Percentiles rank a stretch among this genome's conserved stretches.
These are phyloP conservation scores for Oncorhynchus keta DNA, from an alignment of 2,113 vertebrate genomes.

Conservation along the genomic window DNA sequence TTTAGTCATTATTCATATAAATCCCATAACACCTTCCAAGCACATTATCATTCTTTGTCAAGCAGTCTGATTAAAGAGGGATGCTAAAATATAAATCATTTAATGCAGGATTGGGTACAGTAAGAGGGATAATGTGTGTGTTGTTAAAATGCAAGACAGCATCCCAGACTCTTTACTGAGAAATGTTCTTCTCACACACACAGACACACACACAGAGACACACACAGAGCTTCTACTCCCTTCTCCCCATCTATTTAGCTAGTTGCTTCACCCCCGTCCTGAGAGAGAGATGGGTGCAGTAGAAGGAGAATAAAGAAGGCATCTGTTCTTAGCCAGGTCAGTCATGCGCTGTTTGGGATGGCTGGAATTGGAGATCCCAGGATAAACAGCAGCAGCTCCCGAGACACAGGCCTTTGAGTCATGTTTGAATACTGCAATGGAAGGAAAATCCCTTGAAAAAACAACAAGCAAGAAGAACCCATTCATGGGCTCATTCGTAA, in stretches of 20 bases:
- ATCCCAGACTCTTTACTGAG: conserved; percentile 81
- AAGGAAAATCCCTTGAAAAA: conserved; percentile 64
- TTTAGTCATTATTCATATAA: too few species aligned
- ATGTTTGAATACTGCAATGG: conserved; percentile 59
- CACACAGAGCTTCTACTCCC: conserved; percentile 3
- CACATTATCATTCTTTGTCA: conserved; percentile 79
- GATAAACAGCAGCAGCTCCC: conserved; percentile 70
- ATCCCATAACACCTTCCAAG: conserved; percentile 66
- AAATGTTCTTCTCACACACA: conserved; percentile 31
- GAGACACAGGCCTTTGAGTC: conserved; percentile 57
- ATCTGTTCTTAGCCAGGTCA: conserved; percentile 75
- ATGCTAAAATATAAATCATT: conserved; percentile 82
- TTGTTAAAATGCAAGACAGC: conserved; percentile 88
- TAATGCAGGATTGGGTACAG: conserved; percentile 88
- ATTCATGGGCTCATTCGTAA: conserved; percentile 43
- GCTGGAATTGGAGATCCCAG: conserved; percentile 74
- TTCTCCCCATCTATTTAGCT: conserved; percentile 79
- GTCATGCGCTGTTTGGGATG: conserved; percentile 69
- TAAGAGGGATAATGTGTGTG: conserved; percentile 78
- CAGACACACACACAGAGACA: neutral
- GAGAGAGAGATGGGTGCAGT: conserved; percentile 55
- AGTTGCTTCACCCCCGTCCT: conserved; percentile 77
- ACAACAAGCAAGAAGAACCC: conserved; percentile 56
- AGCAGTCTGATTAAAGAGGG: conserved; percentile 84
- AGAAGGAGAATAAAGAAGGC: conserved; percentile 65